Evolutionary conservation across 2,888 invertebrate species (phyloP).

Genomic region (Ormia ochracea): DNA sequence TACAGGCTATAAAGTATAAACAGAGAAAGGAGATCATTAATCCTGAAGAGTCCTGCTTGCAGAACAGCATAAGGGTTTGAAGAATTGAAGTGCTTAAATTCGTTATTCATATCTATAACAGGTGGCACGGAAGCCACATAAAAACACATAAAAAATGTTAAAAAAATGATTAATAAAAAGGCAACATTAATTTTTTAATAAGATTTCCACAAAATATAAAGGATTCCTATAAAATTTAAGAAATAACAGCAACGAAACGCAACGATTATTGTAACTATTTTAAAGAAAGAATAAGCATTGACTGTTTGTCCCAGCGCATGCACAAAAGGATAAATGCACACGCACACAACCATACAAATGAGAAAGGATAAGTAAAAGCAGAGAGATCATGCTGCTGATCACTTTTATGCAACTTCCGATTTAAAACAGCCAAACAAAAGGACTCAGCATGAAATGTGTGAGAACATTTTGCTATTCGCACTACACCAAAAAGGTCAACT

Average conservation of each 20-base stretch:
- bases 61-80: slow-evolving; percentile 50
- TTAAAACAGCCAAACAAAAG: slow-evolving; percentile 24
- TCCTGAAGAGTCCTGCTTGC: slow-evolving; percentile 19
- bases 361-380: slow-evolving; percentile 33
- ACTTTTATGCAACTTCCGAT: slow-evolving; percentile 59
- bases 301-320: slow-evolving; percentile 1
- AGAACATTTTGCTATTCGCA: slow-evolving; percentile 74
- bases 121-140: slow-evolving; percentile 75
- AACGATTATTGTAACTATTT: slow-evolving; percentile 34
- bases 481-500: slow-evolving; percentile 11
- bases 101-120: slow-evolving; percentile 65
- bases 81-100: slow-evolving; percentile 28
- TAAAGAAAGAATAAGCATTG: slow-evolving; percentile 2
- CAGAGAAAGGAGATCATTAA: slow-evolving; percentile 23
- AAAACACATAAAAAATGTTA: slow-evolving; percentile 65
- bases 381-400: slow-evolving; percentile 47
- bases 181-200: slow-evolving; percentile 72
- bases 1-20: not conserved
- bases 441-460: slow-evolving; percentile 73
- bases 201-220: slow-evolving; percentile 49
- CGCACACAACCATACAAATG: no score
- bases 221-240: slow-evolving; percentile 25
- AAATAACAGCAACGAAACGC: slow-evolving; percentile 28
- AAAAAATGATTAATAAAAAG: slow-evolving; percentile 65
- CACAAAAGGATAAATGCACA: not conserved